Evolutionary conservation across 2,113 vertebrate genomes (phyloP).

Genomic region (Cyphomyrus discorhynchus): DNA sequence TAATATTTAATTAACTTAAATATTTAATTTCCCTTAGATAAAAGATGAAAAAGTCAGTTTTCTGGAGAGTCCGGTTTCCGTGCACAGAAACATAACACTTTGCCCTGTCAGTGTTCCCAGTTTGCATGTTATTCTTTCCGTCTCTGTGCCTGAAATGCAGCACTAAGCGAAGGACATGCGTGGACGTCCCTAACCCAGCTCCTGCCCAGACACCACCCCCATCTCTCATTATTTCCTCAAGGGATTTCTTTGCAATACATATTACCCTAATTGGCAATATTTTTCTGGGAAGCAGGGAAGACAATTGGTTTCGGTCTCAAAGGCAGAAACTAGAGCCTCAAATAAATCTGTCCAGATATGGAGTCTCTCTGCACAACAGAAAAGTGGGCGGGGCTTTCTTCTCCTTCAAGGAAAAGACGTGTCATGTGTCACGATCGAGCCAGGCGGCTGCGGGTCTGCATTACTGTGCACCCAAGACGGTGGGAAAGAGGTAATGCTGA

Average conservation of each 20-base stretch:
- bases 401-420: neutral
- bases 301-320: conserved; percentile 17
- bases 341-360: conserved; percentile 23
- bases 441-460: neutral
- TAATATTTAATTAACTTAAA: conserved; percentile 3
- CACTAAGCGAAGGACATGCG: conserved; percentile 37
- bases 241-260: conserved; percentile 34
- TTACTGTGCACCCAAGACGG: neutral
- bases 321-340: conserved; percentile 30
- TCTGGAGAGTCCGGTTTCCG: neutral
- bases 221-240: neutral
- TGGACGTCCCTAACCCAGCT: conserved; percentile 30
- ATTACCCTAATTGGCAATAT: conserved; percentile 33
- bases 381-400: neutral
- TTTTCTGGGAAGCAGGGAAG: conserved; percentile 31
- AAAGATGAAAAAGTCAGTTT: neutral
- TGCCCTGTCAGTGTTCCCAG: conserved; percentile 31
- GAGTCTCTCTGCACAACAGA: conserved; percentile 7
- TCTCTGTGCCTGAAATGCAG: conserved; percentile 37
- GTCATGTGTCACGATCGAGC: neutral
- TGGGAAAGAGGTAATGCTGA: neutral
- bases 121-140: conserved; percentile 28
- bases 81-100: neutral
- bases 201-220: neutral
- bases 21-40: neutral